Evolutionary conservation across 2,797 vertebrate species (phyloP).

Genomic region (Acanthiza pusilla): DNA sequence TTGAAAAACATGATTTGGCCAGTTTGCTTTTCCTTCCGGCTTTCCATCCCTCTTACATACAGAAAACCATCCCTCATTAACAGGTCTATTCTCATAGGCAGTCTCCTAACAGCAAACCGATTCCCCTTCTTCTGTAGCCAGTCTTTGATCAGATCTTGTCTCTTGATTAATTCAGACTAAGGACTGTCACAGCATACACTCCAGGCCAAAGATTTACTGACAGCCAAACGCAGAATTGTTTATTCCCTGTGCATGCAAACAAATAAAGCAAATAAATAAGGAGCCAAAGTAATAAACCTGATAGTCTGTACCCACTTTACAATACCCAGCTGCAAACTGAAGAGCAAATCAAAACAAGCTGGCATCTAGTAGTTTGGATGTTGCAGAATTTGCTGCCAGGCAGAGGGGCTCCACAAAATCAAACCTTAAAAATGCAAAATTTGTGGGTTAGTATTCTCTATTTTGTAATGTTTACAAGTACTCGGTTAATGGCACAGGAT

Average conservation of each 20-base stretch:
- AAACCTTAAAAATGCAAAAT: neutral
- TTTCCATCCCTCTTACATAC: neutral
- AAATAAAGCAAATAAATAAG: neutral
- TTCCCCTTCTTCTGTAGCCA: neutral
- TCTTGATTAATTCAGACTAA: neutral
- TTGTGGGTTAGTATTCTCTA: neutral
- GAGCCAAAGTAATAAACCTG: neutral
- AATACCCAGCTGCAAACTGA: neutral
- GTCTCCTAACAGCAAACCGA: neutral
- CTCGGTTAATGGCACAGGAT: neutral
- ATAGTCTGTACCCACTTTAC: neutral
- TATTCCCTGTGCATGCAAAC: neutral
- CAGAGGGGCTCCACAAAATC: neutral
- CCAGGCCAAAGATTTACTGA: neutral
- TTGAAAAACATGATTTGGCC: neutral
- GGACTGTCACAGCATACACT: neutral
- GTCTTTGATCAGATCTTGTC: neutral
- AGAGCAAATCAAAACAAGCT: conserved; percentile 1
- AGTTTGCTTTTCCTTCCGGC: neutral
- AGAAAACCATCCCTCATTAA: neutral
- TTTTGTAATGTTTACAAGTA: conserved; percentile 17
- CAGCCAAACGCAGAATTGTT: neutral
- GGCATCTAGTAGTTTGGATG: neutral
- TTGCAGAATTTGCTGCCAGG: neutral
- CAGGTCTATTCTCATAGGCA: neutral